phyloP scores from a whole-genome alignment of 2,888 invertebrate species.

The Orthosia gothica region DNA sequence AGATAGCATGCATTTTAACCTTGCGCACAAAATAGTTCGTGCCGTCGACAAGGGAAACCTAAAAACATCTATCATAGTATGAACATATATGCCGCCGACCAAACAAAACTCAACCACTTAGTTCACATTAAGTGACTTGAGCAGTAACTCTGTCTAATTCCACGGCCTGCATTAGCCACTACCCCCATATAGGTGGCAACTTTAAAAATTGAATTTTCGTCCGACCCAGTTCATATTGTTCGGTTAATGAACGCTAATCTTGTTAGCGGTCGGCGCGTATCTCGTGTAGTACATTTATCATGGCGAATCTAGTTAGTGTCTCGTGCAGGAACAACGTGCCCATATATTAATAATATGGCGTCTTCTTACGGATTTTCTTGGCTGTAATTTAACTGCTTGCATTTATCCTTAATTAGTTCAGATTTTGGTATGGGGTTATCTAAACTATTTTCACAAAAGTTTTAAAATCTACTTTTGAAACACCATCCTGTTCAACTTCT shows the following conservation, averaged over 20 bases:
- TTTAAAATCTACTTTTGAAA: too few species aligned
- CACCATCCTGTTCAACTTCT: not conserved
- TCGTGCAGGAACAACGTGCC: slow-evolving; percentile 62
- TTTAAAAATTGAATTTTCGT: slow-evolving; percentile 79
- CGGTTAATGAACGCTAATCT: slow-evolving; percentile 81
- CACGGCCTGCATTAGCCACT: slow-evolving; percentile 53
- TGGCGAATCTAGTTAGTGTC: slow-evolving; percentile 72
- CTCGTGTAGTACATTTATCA: slow-evolving; percentile 72
- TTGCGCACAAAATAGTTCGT: too few species aligned
- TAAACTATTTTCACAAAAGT: too few species aligned
- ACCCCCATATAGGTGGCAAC: slow-evolving; percentile 61
- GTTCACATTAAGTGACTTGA: not conserved
- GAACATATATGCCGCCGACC: not conserved
- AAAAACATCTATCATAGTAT: too few species aligned
- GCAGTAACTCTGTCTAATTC: slow-evolving; percentile 39
- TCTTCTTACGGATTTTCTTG: slow-evolving; percentile 33
- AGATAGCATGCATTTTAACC: too few species aligned
- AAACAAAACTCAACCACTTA: slow-evolving; percentile 3
- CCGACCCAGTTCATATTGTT: slow-evolving; percentile 81
- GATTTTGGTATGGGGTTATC: not conserved
- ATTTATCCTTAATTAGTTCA: not conserved
- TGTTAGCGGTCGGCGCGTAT: slow-evolving; percentile 72
- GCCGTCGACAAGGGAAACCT: not conserved
- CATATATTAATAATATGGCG: slow-evolving; percentile 50
- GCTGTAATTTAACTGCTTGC: slow-evolving; percentile 18